Base-by-base conservation (phyloP, 2,113 vertebrate species). In the Orientallactaga bullata region DNA sequence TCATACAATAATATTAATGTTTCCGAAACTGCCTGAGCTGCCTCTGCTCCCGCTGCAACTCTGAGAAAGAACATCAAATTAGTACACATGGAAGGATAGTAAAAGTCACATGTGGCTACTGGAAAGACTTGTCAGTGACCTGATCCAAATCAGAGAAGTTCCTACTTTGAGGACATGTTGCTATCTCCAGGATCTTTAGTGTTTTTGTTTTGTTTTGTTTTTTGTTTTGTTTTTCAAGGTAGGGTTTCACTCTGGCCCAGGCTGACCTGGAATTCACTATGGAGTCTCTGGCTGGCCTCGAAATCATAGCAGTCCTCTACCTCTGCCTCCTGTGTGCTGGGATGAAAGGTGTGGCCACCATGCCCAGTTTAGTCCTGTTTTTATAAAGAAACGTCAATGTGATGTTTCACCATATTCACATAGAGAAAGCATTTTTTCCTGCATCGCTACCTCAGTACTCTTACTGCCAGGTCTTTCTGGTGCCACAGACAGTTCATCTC, bases 11-110 rank as follows among this genome's bases (percentile, higher is more conserved):
- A 83, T 61, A 26, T 7, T 69, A 63, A 37, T 85, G 58, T 80
- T 86, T 72, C 90, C 72, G 89, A 23, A 76, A 9, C n/a, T 17
- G 37, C 10, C 15, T 74, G 76, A 3, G 1, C 51, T 6, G 0
- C 7, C 10, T 9, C 35, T 23, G 10, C 9, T 23, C 26, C 20
- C 21, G 26, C 6, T 83, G 63, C 61, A 42, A 23, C 24, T 88
- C 20, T 93, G 82, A 39, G 85, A 87, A 84, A 91, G 79, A 68
- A 39, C 65, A 68, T 24, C 68, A 68, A n/a, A 21, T 77, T 17
- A 61, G 26, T 18, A 24, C 77, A 74, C 47, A 42, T 32, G 0
- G 37, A 18, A 81, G 51, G n/a, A 65, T 15, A 26, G 35, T 28
- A 26, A 26, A 55, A 55, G 63, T 58, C 47, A 20, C 10, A 42